Percentiles rank a stretch among this genome's conserved stretches.
Conservation (phyloP, 2,113 vertebrate genomes). For the Ophiodon elongatus region DNA sequence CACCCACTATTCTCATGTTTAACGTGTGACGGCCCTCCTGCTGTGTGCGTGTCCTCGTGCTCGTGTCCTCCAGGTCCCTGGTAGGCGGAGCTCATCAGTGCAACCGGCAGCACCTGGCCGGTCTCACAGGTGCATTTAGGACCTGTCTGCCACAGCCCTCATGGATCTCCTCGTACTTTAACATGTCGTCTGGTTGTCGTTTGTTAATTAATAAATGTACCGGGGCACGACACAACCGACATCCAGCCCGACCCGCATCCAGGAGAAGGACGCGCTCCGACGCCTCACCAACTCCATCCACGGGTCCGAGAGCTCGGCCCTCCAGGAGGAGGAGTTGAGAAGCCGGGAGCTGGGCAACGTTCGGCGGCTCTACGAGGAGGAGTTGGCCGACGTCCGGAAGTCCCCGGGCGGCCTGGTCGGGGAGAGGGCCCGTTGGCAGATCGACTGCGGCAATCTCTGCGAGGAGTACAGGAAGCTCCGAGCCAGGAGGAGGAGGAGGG, state of each 20-base stretch:
- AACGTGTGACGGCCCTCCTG: too few relatives aligned
- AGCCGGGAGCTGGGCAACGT: slow-evolving; percentile 76
- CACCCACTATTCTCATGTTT: slow-evolving; percentile 12
- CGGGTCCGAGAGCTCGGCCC: slow-evolving; percentile 81
- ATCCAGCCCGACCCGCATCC: slow-evolving; percentile 80
- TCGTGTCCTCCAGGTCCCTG: too few relatives aligned
- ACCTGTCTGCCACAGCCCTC: too few relatives aligned
- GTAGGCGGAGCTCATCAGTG: too few relatives aligned
- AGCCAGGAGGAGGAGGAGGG: slow-evolving; percentile 86
- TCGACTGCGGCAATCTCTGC: slow-evolving; percentile 79
- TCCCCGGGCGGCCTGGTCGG: slow-evolving; percentile 82
- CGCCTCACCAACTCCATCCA: slow-evolving; percentile 89
- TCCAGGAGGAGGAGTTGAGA: slow-evolving; percentile 73
- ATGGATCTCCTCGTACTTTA: too few relatives aligned
- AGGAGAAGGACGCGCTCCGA: slow-evolving; percentile 88
- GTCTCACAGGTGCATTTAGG: too few relatives aligned
- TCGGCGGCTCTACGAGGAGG: slow-evolving; percentile 84
- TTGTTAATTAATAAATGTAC: too few relatives aligned
- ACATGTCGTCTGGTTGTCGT: too few relatives aligned
- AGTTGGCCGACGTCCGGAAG: slow-evolving; percentile 86
- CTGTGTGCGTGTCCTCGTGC: too few relatives aligned
- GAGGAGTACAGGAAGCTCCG: slow-evolving; percentile 85
- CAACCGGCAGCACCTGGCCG: too few relatives aligned
- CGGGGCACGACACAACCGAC: too few relatives aligned
- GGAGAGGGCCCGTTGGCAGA: slow-evolving; percentile 86